Conservation (phyloP, 1,140 invertebrate genomes). For the Drosophila asahinai region DNA sequence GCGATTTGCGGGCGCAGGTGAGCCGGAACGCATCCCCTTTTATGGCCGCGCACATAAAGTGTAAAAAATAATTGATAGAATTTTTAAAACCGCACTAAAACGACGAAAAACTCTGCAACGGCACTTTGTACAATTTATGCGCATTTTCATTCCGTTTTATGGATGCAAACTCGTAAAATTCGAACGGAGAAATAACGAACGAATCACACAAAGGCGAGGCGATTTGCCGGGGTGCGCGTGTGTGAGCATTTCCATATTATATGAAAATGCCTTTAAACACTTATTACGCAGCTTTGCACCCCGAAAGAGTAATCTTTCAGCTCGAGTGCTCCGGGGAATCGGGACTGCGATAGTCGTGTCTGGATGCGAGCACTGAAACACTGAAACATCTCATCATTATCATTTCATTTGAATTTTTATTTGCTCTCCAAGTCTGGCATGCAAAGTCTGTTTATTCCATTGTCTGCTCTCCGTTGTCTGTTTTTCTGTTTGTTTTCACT, state of each 20-base stretch:
- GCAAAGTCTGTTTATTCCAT: slow-evolving; percentile 46
- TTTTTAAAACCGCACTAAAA: slow-evolving; percentile 72
- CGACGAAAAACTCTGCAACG: slow-evolving; percentile 30
- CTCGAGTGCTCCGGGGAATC: slow-evolving; percentile 26
- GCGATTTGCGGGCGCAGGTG: slow-evolving; percentile 40
- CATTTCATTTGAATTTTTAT: slow-evolving; percentile 80
- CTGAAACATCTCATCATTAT: slow-evolving; percentile 76
- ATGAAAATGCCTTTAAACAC: slow-evolving; percentile 82
- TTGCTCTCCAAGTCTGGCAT: slow-evolving; percentile 48
- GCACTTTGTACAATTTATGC: slow-evolving; percentile 71
- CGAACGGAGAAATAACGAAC: slow-evolving; percentile 61
- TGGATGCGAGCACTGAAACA: slow-evolving; percentile 63
- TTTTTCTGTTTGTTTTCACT: slow-evolving; percentile 51
- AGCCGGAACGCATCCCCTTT: slow-evolving; percentile 42
- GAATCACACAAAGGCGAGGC: slow-evolving; percentile 36
- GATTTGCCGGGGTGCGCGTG: slow-evolving; percentile 10
- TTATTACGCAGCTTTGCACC: slow-evolving; percentile 73
- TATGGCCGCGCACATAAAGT: slow-evolving; percentile 63
- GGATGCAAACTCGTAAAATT: slow-evolving; percentile 77
- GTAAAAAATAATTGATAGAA: slow-evolving; percentile 79
- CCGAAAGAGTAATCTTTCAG: slow-evolving; percentile 67
- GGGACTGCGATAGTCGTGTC: slow-evolving; percentile 29
- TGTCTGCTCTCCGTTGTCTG: slow-evolving; percentile 39
- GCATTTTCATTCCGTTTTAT: slow-evolving; percentile 80
- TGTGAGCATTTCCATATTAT: slow-evolving; percentile 75